Conservation (phyloP, 2,888 invertebrate genomes). For the Carcina quercana region DNA sequence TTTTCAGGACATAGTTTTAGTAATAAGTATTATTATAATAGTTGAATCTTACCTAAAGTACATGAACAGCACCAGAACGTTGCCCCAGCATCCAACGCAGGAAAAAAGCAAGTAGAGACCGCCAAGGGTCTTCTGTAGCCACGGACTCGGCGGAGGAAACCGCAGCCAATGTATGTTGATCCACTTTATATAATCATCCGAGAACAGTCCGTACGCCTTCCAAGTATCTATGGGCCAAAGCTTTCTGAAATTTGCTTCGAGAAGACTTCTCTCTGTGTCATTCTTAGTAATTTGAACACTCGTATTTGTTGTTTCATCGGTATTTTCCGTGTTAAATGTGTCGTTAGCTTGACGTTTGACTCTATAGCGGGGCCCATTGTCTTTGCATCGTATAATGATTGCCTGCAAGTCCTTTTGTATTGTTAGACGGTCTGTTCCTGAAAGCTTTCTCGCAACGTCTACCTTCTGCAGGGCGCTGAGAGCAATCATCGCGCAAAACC, state of each 20-base stretch:
- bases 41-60: slow-evolving; percentile 76
- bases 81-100: slow-evolving; percentile 80
- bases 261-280: slow-evolving; percentile 38
- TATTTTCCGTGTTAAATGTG: no score
- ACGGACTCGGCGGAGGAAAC: slow-evolving; percentile 76
- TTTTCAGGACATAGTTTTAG: no score
- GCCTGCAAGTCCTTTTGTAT: no score
- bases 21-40: no score
- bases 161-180: slow-evolving; percentile 84
- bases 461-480: no score
- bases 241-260: slow-evolving; percentile 44
- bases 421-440: not conserved
- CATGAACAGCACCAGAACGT: slow-evolving; percentile 81
- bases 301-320: no score
- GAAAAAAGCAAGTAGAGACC: slow-evolving; percentile 77
- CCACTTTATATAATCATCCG: slow-evolving; percentile 69
- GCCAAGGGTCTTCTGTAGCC: slow-evolving; percentile 76
- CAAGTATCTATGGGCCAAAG: slow-evolving; percentile 65
- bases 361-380: slow-evolving; percentile 23
- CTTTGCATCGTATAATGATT: no score
- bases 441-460: no score
- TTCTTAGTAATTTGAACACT: no score
- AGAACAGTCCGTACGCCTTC: slow-evolving; percentile 70
- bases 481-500: slow-evolving; percentile 26
- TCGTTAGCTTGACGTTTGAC: no score